Percentiles rank a stretch among this genome's conserved stretches.
These are phyloP conservation scores for Neuroscelio doddi DNA, from an alignment of 2,888 invertebrate genomes.

Conservation along the genomic window DNA sequence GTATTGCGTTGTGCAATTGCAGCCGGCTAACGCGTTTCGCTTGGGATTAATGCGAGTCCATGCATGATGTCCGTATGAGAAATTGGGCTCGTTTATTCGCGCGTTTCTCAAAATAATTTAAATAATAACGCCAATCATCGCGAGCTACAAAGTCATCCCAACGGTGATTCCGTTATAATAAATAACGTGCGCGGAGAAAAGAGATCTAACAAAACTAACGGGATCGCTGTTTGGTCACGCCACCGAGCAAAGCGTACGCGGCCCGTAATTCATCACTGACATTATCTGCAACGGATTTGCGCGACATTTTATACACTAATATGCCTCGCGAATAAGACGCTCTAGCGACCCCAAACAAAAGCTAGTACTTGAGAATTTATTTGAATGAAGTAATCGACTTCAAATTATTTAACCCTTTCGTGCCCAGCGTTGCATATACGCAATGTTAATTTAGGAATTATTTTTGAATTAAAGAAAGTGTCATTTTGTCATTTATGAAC, in stretches of 20 bases:
- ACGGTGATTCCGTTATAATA: slow-evolving; percentile 47
- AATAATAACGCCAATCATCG: slow-evolving; percentile 34
- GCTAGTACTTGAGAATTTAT: too few relatives aligned
- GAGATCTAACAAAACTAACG: slow-evolving; percentile 48
- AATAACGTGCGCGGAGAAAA: slow-evolving; percentile 44
- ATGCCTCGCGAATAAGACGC: too few relatives aligned
- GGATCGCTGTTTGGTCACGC: slow-evolving; percentile 46
- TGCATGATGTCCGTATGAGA: too few relatives aligned
- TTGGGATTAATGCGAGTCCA: too few relatives aligned
- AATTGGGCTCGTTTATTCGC: slow-evolving; percentile 9
- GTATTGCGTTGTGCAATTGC: slow-evolving; percentile 8
- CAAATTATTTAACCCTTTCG: too few relatives aligned
- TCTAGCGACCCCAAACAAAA: too few relatives aligned
- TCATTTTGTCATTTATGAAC: too few relatives aligned
- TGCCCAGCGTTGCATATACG: too few relatives aligned
- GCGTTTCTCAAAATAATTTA: slow-evolving; percentile 28
- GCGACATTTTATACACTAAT: too few relatives aligned
- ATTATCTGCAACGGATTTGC: slow-evolving; percentile 10
- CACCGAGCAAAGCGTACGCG: slow-evolving; percentile 41
- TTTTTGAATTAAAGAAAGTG: too few relatives aligned
- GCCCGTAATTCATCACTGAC: slow-evolving; percentile 44
- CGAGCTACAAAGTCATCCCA: slow-evolving; percentile 39
- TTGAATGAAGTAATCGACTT: too few relatives aligned
- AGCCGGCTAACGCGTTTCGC: not conserved
- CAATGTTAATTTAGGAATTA: too few relatives aligned